Evolutionary conservation across 1,140 invertebrate genomes (phyloP).

Genomic region (Calliphora vicina): DNA sequence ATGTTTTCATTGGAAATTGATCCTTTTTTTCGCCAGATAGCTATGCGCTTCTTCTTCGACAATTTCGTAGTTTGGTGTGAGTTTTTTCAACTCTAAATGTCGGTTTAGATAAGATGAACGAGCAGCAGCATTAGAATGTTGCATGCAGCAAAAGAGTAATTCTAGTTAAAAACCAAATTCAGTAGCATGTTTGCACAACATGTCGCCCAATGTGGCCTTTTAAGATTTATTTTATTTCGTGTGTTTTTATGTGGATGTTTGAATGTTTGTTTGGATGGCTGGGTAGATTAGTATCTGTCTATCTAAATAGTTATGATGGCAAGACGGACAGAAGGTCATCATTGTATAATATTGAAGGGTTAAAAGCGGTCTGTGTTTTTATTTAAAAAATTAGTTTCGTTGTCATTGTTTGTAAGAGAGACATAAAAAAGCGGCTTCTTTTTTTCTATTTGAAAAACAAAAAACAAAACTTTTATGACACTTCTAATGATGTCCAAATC

Average conservation of each 20-base stretch:
- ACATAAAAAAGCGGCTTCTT: constrained; percentile 10
- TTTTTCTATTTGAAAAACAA: background rate
- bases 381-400: background rate
- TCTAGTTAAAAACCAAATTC: constrained; percentile 39
- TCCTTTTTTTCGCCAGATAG: constrained; percentile 34
- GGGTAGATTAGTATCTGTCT: constrained; percentile 18
- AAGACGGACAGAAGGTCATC: background rate
- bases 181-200: constrained; percentile 45
- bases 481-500: constrained; percentile 38
- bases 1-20: constrained; percentile 41
- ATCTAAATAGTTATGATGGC: background rate
- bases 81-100: constrained; percentile 3
- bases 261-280: background rate
- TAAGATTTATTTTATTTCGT: background rate
- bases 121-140: background rate
- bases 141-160: background rate
- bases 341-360: background rate
- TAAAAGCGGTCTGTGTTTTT: background rate
- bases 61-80: constrained; percentile 30
- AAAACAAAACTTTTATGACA: constrained; percentile 37
- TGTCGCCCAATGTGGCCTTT: constrained; percentile 42
- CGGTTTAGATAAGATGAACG: background rate
- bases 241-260: background rate
- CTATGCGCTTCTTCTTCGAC: background rate
- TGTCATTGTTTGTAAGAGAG: background rate